phyloP scores from a whole-genome alignment of 2,113 vertebrate genomes.

The Perca schrenkii region DNA sequence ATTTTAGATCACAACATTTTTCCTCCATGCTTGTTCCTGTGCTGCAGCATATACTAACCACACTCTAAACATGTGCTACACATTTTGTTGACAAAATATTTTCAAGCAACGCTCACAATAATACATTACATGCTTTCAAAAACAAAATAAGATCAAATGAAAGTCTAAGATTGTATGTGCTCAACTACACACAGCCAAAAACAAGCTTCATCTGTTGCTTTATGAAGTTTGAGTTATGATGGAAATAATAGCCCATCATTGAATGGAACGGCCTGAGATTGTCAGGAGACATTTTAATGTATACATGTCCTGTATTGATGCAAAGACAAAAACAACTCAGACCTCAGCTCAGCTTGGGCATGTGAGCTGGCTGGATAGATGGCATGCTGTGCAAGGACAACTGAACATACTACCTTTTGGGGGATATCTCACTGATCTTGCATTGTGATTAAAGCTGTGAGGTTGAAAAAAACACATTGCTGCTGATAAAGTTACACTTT shows the following conservation, averaged over 20 bases:
- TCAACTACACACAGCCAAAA: not conserved
- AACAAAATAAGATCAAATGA: not conserved
- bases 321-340: too few relatives aligned
- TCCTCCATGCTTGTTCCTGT: not conserved
- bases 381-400: too few relatives aligned
- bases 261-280: not conserved
- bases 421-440: too few relatives aligned
- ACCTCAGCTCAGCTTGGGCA: too few relatives aligned
- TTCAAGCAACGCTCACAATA: not conserved
- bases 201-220: not conserved
- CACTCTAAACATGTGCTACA: not conserved
- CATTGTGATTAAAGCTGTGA: too few relatives aligned
- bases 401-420: too few relatives aligned
- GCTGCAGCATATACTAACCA: not conserved
- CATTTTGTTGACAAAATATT: not conserved
- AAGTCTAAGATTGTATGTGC: not conserved
- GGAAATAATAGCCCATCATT: not conserved
- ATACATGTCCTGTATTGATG: not conserved
- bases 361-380: too few relatives aligned
- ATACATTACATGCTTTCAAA: not conserved
- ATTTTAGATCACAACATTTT: not conserved
- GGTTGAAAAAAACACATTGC: too few relatives aligned
- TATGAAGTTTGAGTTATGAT: not conserved
- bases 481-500: too few relatives aligned
- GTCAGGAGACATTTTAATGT: not conserved